A percentile compares a stretch with the other conserved stretches of the same genome.
phyloP scores from a whole-genome alignment of 2,888 invertebrate genomes.

The Masnerella sp. region DNA sequence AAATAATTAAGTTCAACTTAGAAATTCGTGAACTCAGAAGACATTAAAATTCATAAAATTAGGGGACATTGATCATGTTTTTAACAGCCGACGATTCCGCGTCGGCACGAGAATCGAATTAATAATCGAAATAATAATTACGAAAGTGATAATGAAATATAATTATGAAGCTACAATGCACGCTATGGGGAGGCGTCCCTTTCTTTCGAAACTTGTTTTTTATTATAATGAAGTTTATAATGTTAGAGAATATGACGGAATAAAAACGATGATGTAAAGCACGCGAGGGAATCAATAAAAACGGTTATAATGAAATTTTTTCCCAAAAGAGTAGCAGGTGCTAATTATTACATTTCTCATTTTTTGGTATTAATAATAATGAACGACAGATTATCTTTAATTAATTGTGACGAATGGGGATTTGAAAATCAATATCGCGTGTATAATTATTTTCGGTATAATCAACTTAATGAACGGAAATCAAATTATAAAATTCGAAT shows the following conservation, averaged over 20 bases:
- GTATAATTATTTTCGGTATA: not conserved
- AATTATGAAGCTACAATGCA: slow-evolving; percentile 29
- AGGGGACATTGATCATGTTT: slow-evolving; percentile 6
- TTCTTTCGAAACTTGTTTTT: slow-evolving; percentile 41
- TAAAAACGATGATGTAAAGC: slow-evolving; percentile 49
- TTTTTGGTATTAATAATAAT: slow-evolving; percentile 27
- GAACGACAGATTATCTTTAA: slow-evolving; percentile 21
- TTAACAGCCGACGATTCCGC: slow-evolving; percentile 7
- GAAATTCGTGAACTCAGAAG: too few relatives aligned
- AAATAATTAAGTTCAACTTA: too few relatives aligned
- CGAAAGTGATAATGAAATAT: slow-evolving; percentile 39
- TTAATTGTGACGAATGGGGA: slow-evolving; percentile 16
- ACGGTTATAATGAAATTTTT: slow-evolving; percentile 36
- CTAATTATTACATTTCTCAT: slow-evolving; percentile 29
- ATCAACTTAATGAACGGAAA: not conserved
- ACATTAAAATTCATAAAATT: too few relatives aligned
- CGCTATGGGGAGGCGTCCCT: slow-evolving; percentile 39
- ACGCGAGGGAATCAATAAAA: slow-evolving; percentile 51
- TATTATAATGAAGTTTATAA: slow-evolving; percentile 52
- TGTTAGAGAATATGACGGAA: slow-evolving; percentile 42
- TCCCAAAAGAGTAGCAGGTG: slow-evolving; percentile 33
- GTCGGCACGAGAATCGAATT: slow-evolving; percentile 24
- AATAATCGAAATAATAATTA: slow-evolving; percentile 40
- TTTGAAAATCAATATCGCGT: not conserved
- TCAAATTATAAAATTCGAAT: not conserved